Conservation (phyloP, 2,113 vertebrate species). For the Melanerpes aurifrons region DNA sequence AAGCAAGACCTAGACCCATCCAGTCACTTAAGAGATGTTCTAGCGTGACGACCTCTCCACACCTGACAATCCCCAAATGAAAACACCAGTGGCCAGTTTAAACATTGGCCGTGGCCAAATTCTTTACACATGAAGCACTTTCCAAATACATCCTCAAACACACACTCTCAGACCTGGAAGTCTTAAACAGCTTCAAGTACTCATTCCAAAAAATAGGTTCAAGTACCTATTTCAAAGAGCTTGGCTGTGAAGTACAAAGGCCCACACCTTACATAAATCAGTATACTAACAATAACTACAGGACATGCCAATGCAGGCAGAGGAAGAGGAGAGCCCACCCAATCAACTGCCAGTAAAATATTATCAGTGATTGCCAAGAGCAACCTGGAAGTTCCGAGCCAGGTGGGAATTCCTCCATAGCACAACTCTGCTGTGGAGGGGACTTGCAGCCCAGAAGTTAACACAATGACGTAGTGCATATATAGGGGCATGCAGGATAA, state of each 20-base stretch:
- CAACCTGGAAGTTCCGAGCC: rapidly evolving
- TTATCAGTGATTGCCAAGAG: too few species aligned
- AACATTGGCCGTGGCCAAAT: neutral
- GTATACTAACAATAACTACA: neutral
- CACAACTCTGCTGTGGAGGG: too few species aligned
- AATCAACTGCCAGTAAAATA: neutral
- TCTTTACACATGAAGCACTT: neutral
- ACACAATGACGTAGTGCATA: rapidly evolving
- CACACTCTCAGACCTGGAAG: neutral
- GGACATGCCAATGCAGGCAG: rapidly evolving
- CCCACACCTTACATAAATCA: neutral
- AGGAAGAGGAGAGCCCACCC: neutral
- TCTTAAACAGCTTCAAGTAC: neutral
- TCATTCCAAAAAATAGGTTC: neutral
- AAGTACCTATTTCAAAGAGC: neutral
- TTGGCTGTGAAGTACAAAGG: neutral
- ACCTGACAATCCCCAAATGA: neutral
- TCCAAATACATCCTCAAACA: neutral
- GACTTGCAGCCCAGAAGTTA: neutral
- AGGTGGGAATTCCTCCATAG: rapidly evolving
- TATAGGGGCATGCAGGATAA: rapidly evolving
- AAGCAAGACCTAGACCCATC: neutral
- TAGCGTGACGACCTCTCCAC: neutral
- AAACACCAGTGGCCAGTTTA: neutral
- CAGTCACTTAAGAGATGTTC: neutral